Conservation (phyloP, 1,140 invertebrate genomes). For the Spodoptera frugiperda region DNA sequence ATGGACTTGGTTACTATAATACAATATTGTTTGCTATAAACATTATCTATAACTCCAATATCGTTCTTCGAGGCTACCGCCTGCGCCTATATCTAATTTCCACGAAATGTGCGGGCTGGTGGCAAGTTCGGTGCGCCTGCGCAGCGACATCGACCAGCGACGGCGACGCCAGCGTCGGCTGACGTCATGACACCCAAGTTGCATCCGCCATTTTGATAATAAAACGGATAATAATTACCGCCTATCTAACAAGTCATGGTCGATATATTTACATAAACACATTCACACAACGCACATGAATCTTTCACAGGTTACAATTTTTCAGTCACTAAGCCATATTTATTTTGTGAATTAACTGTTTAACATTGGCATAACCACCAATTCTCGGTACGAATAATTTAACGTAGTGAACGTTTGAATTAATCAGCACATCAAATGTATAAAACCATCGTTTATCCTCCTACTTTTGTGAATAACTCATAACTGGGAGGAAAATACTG, state of each 20-base stretch:
- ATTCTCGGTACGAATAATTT: no score
- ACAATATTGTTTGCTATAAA: no score
- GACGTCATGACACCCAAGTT: constrained; percentile 62
- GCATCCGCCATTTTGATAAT: constrained; percentile 74
- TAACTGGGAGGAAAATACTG: constrained; percentile 28
- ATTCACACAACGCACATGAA: no score
- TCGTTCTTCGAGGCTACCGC: constrained; percentile 13
- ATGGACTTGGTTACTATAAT: no score
- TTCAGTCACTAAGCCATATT: neutral
- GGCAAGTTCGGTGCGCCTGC: constrained; percentile 43
- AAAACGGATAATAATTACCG: constrained; percentile 57
- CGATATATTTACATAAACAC: constrained; percentile 20
- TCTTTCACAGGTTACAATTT: neutral
- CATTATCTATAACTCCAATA: constrained; percentile 2
- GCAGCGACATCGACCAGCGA: constrained; percentile 34
- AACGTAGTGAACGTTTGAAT: neutral
- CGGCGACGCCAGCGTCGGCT: constrained; percentile 42
- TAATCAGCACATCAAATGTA: constrained; percentile 14
- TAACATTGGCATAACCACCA: no score
- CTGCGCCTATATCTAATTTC: constrained; percentile 59
- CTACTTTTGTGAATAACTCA: constrained; percentile 5
- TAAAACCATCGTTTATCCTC: constrained; percentile 24
- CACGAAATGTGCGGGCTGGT: constrained; percentile 47
- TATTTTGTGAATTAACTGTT: neutral
- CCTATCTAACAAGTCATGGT: constrained; percentile 27